These are phyloP conservation scores for Forbesichthys papilliferus DNA, from an alignment of 2,113 vertebrate genomes.

Conservation along the genomic window DNA sequence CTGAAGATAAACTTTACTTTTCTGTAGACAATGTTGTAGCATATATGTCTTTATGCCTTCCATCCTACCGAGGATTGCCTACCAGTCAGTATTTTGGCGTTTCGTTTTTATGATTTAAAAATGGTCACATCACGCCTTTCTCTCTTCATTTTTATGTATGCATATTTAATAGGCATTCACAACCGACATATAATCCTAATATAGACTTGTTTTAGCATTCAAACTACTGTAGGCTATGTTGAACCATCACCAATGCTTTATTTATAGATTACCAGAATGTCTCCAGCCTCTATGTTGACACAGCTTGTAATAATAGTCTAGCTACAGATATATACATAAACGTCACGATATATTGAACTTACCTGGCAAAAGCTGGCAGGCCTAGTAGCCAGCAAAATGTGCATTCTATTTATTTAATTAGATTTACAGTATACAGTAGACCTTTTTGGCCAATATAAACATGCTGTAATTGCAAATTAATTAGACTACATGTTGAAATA, in stretches of 20 bases:
- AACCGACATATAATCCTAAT: too few species aligned
- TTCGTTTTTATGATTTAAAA: too few species aligned
- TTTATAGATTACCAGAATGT: constrained; percentile 23
- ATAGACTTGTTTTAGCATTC: constrained; percentile 41
- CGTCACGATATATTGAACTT: not conserved
- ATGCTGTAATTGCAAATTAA: not conserved
- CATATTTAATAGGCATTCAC: too few species aligned
- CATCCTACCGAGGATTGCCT: not conserved
- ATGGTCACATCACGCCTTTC: constrained; percentile 8
- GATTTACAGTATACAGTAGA: too few species aligned
- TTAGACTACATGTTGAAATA: not conserved
- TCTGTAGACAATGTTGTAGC: too few species aligned
- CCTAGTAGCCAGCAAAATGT: too few species aligned
- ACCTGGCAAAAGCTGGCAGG: not conserved
- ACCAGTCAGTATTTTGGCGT: not conserved
- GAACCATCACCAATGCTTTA: constrained; percentile 9
- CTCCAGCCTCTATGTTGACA: constrained; percentile 13
- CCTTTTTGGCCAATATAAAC: too few species aligned
- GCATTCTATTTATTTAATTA: too few species aligned
- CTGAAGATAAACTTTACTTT: too few species aligned
- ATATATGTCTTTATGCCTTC: too few species aligned
- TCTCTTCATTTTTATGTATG: not conserved
- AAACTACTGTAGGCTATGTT: constrained; percentile 7
- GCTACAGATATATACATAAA: too few species aligned
- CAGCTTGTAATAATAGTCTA: not conserved